Evolutionary conservation across 2,797 vertebrate genomes (phyloP).

Genomic region (Neostethus bicornis): DNA sequence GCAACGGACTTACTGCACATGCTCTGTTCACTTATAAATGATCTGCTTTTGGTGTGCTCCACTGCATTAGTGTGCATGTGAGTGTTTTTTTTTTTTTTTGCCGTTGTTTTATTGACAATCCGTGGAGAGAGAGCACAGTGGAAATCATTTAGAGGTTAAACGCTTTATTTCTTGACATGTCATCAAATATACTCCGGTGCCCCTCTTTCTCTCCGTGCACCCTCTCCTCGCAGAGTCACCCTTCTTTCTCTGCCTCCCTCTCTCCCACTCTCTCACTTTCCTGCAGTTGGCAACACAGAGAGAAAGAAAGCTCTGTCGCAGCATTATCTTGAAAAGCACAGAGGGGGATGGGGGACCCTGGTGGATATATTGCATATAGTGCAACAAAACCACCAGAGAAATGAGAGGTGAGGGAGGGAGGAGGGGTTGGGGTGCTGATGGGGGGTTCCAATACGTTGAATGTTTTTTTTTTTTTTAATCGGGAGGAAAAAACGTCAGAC

Average conservation of each 20-base stretch:
- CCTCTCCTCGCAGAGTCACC: conserved; percentile 23
- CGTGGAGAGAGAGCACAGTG: conserved; percentile 21
- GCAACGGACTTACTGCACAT: conserved; percentile 17
- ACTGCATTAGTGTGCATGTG: conserved; percentile 8
- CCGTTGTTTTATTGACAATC: conserved; percentile 24
- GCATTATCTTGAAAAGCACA: conserved; percentile 64
- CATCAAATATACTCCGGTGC: conserved; percentile 50
- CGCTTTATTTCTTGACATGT: conserved; percentile 55
- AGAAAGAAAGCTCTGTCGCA: conserved; percentile 64
- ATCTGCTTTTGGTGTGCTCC: conserved; percentile 13
- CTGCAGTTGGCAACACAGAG: conserved; percentile 18
- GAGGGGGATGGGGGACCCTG: conserved; percentile 58
- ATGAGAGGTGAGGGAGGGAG: conserved; percentile 12
- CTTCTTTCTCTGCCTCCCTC: background rate
- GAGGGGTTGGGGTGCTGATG: background rate
- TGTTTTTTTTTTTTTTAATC: conserved; percentile 32
- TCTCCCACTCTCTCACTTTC: conserved; percentile 6
- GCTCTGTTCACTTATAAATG: conserved; percentile 31
- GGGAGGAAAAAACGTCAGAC: conserved; percentile 5
- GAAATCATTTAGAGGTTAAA: conserved; percentile 64
- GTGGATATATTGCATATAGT: conserved; percentile 59
- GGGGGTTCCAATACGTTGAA: too few relatives aligned
- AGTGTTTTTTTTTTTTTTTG: background rate
- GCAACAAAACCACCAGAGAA: conserved; percentile 52
- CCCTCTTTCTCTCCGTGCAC: conserved; percentile 17